These are phyloP conservation scores for Holothuria leucospilota DNA, from an alignment of 53 echinoderm and acorn worm species.

Conservation along the genomic window DNA sequence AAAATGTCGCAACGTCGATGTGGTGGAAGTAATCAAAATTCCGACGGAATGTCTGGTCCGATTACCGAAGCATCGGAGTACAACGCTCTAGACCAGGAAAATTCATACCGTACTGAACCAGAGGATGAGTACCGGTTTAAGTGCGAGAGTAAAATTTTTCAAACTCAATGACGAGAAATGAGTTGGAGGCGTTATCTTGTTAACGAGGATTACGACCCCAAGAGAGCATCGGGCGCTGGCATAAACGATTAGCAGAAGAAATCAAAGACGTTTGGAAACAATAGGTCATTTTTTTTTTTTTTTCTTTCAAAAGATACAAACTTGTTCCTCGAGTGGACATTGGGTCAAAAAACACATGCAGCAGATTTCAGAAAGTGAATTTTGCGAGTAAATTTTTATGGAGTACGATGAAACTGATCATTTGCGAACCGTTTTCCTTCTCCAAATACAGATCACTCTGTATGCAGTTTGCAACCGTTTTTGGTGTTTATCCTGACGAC, in stretches of 20 bases:
- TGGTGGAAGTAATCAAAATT: conserved; percentile 82
- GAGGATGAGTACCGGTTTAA: conserved; percentile 54
- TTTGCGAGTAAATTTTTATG: conserved; percentile 77
- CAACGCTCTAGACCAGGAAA: conserved; percentile 39
- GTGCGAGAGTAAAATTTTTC: conserved; percentile 61
- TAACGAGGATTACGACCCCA: conserved; percentile 53
- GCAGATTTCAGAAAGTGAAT: conserved; percentile 60
- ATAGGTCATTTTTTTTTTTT: too few species aligned
- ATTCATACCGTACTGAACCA: conserved; percentile 70
- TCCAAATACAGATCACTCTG: conserved; percentile 50
- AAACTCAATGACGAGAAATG: conserved; percentile 54
- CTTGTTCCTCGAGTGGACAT: conserved; percentile 71
- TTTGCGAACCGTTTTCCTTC: conserved; percentile 70
- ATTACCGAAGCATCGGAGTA: background rate
- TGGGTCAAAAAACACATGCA: conserved; percentile 55
- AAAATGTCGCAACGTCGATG: conserved; percentile 78
- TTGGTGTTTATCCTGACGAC: conserved; percentile 81
- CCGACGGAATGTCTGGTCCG: conserved; percentile 42
- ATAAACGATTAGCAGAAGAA: conserved; percentile 55
- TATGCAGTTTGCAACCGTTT: conserved; percentile 76
- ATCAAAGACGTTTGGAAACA: conserved; percentile 73
- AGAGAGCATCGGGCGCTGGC: conserved; percentile 55
- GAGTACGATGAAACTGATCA: conserved; percentile 76
- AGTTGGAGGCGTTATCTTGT: conserved; percentile 42
- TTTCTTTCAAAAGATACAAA: conserved; percentile 71